These are phyloP conservation scores for Cairina moschata DNA, from an alignment of 2,113 vertebrate genomes.

Conservation along the genomic window DNA sequence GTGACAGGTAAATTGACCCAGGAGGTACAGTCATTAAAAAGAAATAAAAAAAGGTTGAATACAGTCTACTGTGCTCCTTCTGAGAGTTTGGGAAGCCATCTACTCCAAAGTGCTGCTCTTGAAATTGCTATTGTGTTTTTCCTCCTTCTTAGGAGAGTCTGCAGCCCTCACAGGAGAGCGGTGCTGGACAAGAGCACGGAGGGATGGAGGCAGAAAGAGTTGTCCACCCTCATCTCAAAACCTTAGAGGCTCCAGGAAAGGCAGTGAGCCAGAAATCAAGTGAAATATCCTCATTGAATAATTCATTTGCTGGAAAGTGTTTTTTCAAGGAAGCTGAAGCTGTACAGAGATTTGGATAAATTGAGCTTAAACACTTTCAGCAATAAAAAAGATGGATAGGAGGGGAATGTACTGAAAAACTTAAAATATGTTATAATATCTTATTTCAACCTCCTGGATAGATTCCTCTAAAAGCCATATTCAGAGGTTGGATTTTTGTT, in stretches of 20 bases:
- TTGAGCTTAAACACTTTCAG: constrained; percentile 13
- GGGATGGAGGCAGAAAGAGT: not conserved
- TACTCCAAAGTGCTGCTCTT: not conserved
- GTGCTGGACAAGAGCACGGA: not conserved
- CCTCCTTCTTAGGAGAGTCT: not conserved
- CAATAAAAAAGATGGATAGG: constrained; percentile 54
- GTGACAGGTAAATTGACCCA: not conserved
- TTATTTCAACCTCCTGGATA: constrained; percentile 3
- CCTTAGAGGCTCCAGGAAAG: constrained; percentile 21
- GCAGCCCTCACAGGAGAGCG: not conserved
- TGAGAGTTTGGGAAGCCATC: not conserved
- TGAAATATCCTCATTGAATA: constrained; percentile 54
- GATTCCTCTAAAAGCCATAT: not conserved
- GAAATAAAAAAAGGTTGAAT: not conserved
- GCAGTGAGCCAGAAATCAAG: constrained; percentile 7
- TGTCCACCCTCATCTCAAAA: not conserved
- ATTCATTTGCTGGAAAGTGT: constrained; percentile 41
- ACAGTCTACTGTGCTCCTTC: rapidly evolving
- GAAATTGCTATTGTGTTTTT: not conserved
- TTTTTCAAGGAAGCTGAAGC: constrained; percentile 42
- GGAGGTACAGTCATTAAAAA: not conserved
- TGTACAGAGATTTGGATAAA: constrained; percentile 36
- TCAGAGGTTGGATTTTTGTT: not conserved
- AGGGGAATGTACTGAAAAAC: not conserved
- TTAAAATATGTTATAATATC: constrained; percentile 21